These are phyloP conservation scores for Aplysia californica DNA, from an alignment of 1,140 invertebrate genomes.

Conservation along the genomic window DNA sequence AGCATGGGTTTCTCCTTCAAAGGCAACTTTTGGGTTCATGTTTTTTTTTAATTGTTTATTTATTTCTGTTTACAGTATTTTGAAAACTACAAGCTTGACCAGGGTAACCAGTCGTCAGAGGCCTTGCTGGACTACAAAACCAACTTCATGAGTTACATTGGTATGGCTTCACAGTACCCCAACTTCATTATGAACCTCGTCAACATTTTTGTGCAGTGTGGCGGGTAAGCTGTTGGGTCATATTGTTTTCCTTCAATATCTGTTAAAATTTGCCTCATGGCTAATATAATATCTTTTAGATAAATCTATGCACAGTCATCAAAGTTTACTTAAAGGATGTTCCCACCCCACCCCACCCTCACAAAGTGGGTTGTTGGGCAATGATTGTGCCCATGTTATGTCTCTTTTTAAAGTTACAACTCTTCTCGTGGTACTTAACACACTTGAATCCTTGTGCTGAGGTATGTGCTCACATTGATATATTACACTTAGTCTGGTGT, in stretches of 20 bases:
- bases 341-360: background rate
- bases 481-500: background rate
- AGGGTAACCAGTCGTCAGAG: constrained; percentile 73
- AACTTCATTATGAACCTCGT: constrained; percentile 96
- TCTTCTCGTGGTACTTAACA: background rate
- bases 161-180: constrained; percentile 91
- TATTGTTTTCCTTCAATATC: background rate
- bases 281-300: no score
- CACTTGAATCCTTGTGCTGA: background rate
- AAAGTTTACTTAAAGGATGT: background rate
- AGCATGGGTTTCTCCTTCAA: no score
- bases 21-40: no score
- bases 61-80: constrained; percentile 96
- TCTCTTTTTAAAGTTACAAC: background rate
- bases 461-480: background rate
- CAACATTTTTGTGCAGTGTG: constrained; percentile 91
- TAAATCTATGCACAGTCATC: background rate
- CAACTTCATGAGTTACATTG: constrained; percentile 83
- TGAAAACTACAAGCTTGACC: constrained; percentile 91
- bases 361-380: background rate
- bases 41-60: no score
- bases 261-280: no score
- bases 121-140: constrained; percentile 72
- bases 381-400: background rate
- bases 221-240: constrained; percentile 73